Percentiles rank a stretch among this genome's conserved stretches.
phyloP scores from a whole-genome alignment of 2,888 invertebrate genomes.

The Morinoia aosen region DNA sequence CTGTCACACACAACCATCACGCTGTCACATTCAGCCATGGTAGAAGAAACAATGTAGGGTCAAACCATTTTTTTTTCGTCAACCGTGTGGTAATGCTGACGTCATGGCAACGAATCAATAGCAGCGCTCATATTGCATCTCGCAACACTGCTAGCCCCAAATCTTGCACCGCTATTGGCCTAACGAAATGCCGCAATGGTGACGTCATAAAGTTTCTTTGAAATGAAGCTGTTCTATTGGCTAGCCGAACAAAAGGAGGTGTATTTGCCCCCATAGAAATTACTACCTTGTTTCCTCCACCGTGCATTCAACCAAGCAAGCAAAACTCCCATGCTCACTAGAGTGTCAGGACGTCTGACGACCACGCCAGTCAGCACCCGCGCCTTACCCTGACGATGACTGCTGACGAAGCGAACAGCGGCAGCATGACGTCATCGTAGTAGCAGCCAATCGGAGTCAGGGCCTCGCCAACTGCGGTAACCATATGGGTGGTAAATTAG shows the following conservation, averaged over 20 bases:
- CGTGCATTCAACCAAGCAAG: neutral
- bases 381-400: neutral
- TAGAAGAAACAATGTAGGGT: no score
- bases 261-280: neutral
- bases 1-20: no score
- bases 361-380: neutral
- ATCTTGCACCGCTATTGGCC: no score
- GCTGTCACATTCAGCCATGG: no score
- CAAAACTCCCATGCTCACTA: neutral
- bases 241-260: neutral
- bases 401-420: neutral
- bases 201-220: neutral
- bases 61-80: no score
- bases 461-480: no score
- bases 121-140: no score
- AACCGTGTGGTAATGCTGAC: no score
- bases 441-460: conserved; percentile 8
- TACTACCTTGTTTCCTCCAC: neutral
- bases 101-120: no score
- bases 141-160: no score
- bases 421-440: neutral
- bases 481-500: no score
- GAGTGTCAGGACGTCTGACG: neutral
- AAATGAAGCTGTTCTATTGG: neutral
- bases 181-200: no score